Evolutionary conservation across 2,888 invertebrate species (phyloP).

Genomic region (Tethea ocularis): DNA sequence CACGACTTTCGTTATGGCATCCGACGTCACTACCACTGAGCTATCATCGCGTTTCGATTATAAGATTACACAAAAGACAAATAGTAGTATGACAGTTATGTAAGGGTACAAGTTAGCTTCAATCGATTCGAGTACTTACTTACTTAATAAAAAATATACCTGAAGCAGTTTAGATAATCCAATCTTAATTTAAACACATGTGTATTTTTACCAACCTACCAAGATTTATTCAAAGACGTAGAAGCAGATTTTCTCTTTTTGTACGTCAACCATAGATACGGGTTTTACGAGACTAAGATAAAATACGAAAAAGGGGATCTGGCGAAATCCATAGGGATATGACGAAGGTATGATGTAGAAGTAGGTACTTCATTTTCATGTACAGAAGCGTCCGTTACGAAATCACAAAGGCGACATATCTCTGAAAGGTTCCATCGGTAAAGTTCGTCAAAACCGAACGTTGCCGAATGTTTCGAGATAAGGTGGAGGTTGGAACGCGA

Average conservation of each 20-base stretch:
- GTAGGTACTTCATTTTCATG: background rate
- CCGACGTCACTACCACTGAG: too few relatives aligned
- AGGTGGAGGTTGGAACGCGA: background rate
- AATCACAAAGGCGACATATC: background rate
- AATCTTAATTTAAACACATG: too few relatives aligned
- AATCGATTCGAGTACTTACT: too few relatives aligned
- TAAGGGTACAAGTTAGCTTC: too few relatives aligned
- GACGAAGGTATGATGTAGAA: background rate
- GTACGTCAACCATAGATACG: background rate
- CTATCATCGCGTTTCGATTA: too few relatives aligned
- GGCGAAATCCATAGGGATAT: background rate
- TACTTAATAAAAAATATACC: too few relatives aligned
- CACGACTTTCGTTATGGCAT: too few relatives aligned
- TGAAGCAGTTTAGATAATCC: too few relatives aligned
- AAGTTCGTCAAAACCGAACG: background rate
- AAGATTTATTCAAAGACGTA: background rate
- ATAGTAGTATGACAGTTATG: too few relatives aligned
- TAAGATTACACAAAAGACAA: too few relatives aligned
- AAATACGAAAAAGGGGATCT: background rate
- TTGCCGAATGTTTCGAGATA: background rate
- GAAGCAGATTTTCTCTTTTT: background rate
- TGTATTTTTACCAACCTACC: too few relatives aligned
- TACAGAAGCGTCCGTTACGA: background rate
- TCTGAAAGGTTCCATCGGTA: background rate
- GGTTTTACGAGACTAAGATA: background rate